Base-by-base conservation (phyloP, 2,797 vertebrate genomes). In the Zalophus californianus region DNA sequence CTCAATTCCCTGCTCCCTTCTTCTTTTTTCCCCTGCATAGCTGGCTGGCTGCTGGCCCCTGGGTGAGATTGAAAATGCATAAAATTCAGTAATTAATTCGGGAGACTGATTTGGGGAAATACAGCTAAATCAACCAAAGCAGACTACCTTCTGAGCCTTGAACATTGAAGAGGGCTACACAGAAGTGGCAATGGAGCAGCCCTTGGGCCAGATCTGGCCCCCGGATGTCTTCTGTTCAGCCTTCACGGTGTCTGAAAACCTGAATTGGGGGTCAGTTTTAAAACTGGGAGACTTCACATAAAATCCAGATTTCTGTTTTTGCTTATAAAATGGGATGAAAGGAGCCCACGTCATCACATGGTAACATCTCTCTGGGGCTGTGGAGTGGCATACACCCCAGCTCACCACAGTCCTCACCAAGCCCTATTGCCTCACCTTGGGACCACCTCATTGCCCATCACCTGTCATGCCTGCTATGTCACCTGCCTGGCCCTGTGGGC, bases 301-400 rank as follows among this genome's bases (percentile, higher is more conserved):
- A 73, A 86, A 62, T 64, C 32, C 48, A 58, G 21, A 32, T 91
- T 60, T 87, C 83, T 48, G 52, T 38, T 70, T 94, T 54, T 90
- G 70, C 38, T 7, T n/a, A 60, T 50, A 32, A 93, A 70, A 85
- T 3, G 8, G 16, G 21, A 7, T 58, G 52, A 44, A 48, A 79
- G 41, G 29, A 3, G 35, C 6, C 38, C 11, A 23, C 9, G 12
- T 12, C 18, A 13, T 29, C n/a, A 13, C 38, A 11, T 4, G 23
- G 6, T 56, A 56, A 48, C 29, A 1, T 20, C 44, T 38, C 60
- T 72, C 48, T 50, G 23, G 62, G 13, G 41, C 75, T 16, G 3
- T 5, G 41, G 50, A 11, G 14, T 11, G 0, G n/a, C 7, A 4
- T 25, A 7, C 7, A 16, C 7, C 16, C 54, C 48, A 32, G 48